Percentiles rank a stretch among this genome's conserved stretches.
Conservation (phyloP, 2,888 invertebrate genomes). For the Rhamnusium bicolor region DNA sequence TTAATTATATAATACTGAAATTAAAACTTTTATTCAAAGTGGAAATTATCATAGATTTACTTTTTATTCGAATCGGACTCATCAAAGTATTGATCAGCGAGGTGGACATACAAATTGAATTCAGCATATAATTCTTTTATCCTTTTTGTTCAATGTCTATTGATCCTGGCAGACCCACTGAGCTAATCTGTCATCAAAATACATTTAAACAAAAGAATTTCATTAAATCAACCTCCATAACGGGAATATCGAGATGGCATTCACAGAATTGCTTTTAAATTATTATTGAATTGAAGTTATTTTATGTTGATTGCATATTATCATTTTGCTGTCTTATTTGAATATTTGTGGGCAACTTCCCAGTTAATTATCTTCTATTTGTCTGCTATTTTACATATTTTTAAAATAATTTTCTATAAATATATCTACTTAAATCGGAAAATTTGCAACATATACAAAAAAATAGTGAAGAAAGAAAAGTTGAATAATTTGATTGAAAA, state of each 20-base stretch:
- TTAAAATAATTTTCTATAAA: too few species aligned
- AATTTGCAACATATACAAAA: too few species aligned
- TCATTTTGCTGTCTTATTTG: not conserved
- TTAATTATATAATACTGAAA: too few species aligned
- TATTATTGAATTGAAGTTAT: slow-evolving; percentile 1
- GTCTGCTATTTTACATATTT: not conserved
- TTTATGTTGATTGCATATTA: not conserved
- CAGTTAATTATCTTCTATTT: not conserved
- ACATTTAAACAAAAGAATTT: slow-evolving; percentile 23
- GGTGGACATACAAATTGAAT: slow-evolving; percentile 14
- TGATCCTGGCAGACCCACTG: slow-evolving; percentile 9
- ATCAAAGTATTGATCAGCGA: slow-evolving; percentile 10
- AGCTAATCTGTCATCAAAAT: slow-evolving; percentile 21
- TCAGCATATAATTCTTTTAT: slow-evolving; percentile 13
- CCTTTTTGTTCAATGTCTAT: slow-evolving; percentile 12
- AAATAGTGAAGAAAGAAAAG: too few species aligned
- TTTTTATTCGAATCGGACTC: not conserved
- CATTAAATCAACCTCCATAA: slow-evolving; percentile 17
- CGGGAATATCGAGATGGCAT: slow-evolving; percentile 3
- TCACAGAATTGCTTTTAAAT: slow-evolving; percentile 18
- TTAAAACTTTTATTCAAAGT: not conserved
- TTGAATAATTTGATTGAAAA: too few species aligned
- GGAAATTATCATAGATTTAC: not conserved
- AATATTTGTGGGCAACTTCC: not conserved
- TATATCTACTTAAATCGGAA: too few species aligned